These are phyloP conservation scores for Anolis sagrei DNA, from an alignment of 2,113 vertebrate genomes.

Conservation along the genomic window DNA sequence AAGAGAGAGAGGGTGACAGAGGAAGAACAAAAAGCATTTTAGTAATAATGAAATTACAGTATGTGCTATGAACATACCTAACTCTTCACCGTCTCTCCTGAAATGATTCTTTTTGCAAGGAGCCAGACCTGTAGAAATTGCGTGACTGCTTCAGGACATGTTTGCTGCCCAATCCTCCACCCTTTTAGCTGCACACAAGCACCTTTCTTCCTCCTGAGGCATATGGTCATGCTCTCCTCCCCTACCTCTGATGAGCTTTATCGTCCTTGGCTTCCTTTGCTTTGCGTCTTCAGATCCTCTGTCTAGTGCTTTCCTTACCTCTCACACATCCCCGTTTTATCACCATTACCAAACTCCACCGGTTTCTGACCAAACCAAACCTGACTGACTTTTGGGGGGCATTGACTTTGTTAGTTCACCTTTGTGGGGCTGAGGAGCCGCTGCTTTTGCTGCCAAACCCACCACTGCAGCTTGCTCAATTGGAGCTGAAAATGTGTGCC, in stretches of 20 bases:
- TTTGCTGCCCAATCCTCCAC: constrained; percentile 39
- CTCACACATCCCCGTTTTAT: constrained; percentile 47
- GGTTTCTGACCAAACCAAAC: constrained; percentile 47
- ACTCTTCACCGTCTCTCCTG: constrained; percentile 46
- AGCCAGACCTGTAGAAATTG: constrained; percentile 48
- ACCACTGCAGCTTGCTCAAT: constrained; percentile 43
- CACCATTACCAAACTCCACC: constrained; percentile 24
- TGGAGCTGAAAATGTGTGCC: constrained; percentile 56
- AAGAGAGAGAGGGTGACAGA: neutral
- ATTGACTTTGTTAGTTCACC: neutral
- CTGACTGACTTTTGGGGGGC: neutral
- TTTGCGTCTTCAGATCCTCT: constrained; percentile 63
- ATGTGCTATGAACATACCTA: constrained; percentile 34
- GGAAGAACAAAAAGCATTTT: neutral
- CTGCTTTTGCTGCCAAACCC: neutral
- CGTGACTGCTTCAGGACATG: constrained; percentile 34
- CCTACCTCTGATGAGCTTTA: constrained; percentile 55
- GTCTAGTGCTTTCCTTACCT: constrained; percentile 3
- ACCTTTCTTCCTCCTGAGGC: constrained; percentile 6
- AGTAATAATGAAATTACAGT: constrained; percentile 11
- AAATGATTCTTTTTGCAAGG: constrained; percentile 54
- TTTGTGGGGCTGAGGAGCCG: constrained; percentile 19
- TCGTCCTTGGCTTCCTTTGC: constrained; percentile 62
- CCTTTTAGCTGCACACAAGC: constrained; percentile 14
- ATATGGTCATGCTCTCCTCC: constrained; percentile 50